Evolutionary conservation across 2,888 invertebrate genomes (phyloP).

Genomic region (Nomada goodeniana): DNA sequence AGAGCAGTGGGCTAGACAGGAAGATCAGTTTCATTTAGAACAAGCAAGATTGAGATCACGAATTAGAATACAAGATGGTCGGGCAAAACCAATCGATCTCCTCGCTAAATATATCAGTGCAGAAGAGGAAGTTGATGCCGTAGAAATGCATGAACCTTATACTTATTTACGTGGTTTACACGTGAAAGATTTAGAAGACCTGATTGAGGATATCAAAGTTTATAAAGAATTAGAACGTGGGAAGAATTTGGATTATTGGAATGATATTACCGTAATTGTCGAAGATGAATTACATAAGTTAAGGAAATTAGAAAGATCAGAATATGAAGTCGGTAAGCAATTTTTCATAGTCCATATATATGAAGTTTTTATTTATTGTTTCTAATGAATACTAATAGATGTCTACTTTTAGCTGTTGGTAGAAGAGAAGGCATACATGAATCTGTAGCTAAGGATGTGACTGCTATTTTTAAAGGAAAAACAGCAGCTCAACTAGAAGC

Average conservation of each 20-base stretch:
- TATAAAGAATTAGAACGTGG: slow-evolving; percentile 96
- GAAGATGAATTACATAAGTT: slow-evolving; percentile 96
- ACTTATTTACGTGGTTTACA: slow-evolving; percentile 96
- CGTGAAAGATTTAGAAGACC: slow-evolving; percentile 96
- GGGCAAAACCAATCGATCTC: slow-evolving; percentile 99
- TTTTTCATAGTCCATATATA: background rate
- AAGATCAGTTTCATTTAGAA: slow-evolving; percentile 98
- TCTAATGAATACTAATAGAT: slow-evolving; percentile 4
- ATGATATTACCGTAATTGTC: slow-evolving; percentile 97
- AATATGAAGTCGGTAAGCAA: slow-evolving; percentile 85
- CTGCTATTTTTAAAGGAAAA: slow-evolving; percentile 96
- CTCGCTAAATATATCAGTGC: slow-evolving; percentile 98
- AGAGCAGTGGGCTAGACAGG: slow-evolving; percentile 97
- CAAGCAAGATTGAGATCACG: slow-evolving; percentile 97
- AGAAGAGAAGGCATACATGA: slow-evolving; percentile 94
- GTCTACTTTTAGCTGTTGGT: slow-evolving; percentile 83
- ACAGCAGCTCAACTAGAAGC: slow-evolving; percentile 93
- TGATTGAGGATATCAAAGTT: slow-evolving; percentile 97
- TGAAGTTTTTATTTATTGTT: background rate
- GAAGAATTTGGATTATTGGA: slow-evolving; percentile 96
- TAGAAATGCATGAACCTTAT: slow-evolving; percentile 99
- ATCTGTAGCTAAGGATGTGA: slow-evolving; percentile 95
- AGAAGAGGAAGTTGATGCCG: slow-evolving; percentile 94
- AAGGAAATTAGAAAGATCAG: slow-evolving; percentile 89
- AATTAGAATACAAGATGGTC: slow-evolving; percentile 97